Percentiles rank a stretch among this genome's conserved stretches.
These are phyloP conservation scores for Gallinago undulata DNA, from an alignment of 2,113 vertebrate species.

Conservation along the genomic window DNA sequence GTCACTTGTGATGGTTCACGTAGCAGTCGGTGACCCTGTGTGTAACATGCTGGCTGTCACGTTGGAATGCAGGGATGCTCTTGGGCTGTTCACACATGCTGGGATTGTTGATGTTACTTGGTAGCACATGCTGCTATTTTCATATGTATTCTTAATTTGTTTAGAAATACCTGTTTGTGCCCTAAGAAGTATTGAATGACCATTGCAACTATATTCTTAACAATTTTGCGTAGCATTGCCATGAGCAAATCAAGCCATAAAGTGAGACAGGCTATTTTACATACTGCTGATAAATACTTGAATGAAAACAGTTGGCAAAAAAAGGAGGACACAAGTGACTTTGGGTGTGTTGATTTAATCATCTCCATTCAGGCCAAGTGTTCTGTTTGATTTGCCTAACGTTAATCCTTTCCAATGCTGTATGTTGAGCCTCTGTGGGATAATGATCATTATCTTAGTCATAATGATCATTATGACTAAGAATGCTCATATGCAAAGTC, in stretches of 20 bases:
- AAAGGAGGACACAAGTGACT: background rate
- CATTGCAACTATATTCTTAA: background rate
- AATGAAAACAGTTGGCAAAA: background rate
- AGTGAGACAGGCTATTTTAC: background rate
- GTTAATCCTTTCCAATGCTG: background rate
- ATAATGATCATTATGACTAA: background rate
- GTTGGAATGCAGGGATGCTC: background rate
- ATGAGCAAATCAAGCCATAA: background rate
- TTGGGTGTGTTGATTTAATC: background rate
- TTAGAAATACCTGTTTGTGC: background rate
- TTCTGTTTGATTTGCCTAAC: background rate
- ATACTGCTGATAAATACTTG: background rate
- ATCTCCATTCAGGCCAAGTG: background rate
- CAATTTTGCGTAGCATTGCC: background rate
- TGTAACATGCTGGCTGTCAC: background rate
- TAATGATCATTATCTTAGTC: background rate
- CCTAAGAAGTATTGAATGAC: background rate
- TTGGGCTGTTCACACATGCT: accelerated
- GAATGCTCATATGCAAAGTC: background rate
- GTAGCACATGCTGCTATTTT: background rate
- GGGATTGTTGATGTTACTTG: background rate
- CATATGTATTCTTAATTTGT: background rate
- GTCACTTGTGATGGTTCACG: background rate
- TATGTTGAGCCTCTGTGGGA: background rate
- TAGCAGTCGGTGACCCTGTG: background rate